phyloP scores from a whole-genome alignment of 1,140 invertebrate species.

The Drosophila ficusphila region DNA sequence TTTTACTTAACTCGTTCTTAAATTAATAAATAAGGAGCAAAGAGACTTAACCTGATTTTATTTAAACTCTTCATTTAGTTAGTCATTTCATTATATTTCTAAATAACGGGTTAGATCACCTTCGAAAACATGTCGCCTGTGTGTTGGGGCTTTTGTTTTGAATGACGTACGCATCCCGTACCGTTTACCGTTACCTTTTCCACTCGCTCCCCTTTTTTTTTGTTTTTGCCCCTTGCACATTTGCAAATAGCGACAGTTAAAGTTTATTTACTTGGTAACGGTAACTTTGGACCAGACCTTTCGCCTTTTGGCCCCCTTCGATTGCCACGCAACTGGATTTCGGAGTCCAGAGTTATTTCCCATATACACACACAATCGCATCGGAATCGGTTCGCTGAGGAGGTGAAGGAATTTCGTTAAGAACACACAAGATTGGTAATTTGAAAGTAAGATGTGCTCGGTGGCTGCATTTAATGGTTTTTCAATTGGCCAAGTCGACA shows the following conservation, averaged over 20 bases:
- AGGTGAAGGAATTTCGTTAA: slow-evolving; percentile 6
- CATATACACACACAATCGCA: slow-evolving; percentile 46
- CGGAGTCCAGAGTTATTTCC: slow-evolving; percentile 42
- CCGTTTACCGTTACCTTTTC: slow-evolving; percentile 23
- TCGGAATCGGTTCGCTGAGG: slow-evolving; percentile 41
- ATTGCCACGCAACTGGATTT: slow-evolving; percentile 71
- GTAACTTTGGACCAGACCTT: slow-evolving; percentile 35
- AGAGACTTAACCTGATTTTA: too few relatives aligned
- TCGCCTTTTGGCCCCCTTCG: slow-evolving; percentile 1
- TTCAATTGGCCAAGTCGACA: slow-evolving; percentile 66
- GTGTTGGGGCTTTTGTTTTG: neutral
- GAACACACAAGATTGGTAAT: neutral
- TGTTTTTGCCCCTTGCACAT: neutral
- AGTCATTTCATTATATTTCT: neutral
- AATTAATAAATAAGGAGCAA: too few relatives aligned
- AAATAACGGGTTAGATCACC: neutral
- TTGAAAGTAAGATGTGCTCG: neutral
- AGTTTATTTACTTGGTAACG: slow-evolving; percentile 81
- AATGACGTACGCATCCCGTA: slow-evolving; percentile 45
- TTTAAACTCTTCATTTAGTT: neutral
- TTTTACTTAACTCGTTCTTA: too few relatives aligned
- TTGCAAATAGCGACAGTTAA: slow-evolving; percentile 73
- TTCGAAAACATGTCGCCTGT: neutral
- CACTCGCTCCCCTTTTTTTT: too few relatives aligned
- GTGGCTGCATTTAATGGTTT: slow-evolving; percentile 42